Conservation (phyloP, 2,888 invertebrate species). For the Brassicogethes aeneus region DNA sequence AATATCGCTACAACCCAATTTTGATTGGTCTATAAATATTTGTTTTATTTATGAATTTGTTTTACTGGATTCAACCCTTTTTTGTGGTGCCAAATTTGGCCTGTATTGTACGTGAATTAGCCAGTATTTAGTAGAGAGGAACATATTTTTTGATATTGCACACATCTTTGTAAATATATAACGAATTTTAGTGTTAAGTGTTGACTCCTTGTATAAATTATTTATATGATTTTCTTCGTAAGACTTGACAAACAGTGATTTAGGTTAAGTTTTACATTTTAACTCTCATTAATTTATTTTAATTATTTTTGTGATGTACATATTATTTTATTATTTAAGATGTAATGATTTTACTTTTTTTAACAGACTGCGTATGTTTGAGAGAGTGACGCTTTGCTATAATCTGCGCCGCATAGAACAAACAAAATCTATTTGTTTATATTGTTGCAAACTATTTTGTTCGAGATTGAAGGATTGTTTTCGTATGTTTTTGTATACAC, state of each 20-base stretch:
- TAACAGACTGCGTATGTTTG: constrained; percentile 32
- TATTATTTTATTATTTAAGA: constrained; percentile 31
- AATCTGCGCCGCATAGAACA: not conserved
- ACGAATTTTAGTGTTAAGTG: constrained; percentile 27
- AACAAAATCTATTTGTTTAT: constrained; percentile 4
- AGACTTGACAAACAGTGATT: constrained; percentile 39
- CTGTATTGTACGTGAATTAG: constrained; percentile 19
- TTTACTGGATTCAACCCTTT: constrained; percentile 31
- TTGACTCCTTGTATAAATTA: constrained; percentile 30
- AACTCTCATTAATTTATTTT: constrained; percentile 26
- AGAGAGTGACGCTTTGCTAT: constrained; percentile 24
- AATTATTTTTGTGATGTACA: constrained; percentile 39
- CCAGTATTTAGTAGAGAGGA: constrained; percentile 5
- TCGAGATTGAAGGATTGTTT: not conserved
- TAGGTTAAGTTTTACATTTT: constrained; percentile 36
- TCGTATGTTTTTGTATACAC: constrained; percentile 1
- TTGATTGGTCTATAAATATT: not conserved
- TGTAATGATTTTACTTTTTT: constrained; percentile 14
- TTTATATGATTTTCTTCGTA: constrained; percentile 30
- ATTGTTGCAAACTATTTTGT: constrained; percentile 4
- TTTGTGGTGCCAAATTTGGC: constrained; percentile 6
- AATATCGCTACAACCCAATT: not conserved
- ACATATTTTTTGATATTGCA: constrained; percentile 23
- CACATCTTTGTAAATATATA: constrained; percentile 40
- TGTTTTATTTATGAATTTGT: constrained; percentile 30